Evolutionary conservation across 2,113 vertebrate species (phyloP).

Genomic region (Parus major): DNA sequence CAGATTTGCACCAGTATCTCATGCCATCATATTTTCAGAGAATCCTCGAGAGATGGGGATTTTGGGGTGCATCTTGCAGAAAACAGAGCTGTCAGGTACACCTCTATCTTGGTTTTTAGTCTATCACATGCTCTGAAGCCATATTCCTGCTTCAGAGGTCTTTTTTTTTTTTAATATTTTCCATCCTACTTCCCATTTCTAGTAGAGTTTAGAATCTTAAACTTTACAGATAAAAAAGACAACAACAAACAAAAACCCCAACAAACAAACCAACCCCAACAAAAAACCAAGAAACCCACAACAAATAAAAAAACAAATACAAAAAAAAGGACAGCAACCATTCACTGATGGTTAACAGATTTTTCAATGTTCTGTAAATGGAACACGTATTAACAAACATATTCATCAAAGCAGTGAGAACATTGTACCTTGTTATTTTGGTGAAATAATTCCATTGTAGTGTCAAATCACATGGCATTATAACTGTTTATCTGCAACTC

Average conservation of each 20-base stretch:
- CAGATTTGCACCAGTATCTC: background rate
- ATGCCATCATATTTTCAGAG: background rate
- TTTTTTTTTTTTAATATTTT: background rate
- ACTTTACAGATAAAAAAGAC: background rate
- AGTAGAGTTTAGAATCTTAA: background rate
- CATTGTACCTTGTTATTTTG: background rate
- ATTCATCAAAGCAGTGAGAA: background rate
- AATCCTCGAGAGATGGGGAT: background rate
- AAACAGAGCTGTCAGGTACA: background rate
- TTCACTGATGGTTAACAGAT: background rate
- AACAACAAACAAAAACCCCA: background rate
- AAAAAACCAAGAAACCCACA: background rate
- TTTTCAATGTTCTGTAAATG: background rate
- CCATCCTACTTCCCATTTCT: background rate
- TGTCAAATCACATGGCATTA: background rate
- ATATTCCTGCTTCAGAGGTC: background rate
- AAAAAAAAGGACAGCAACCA: background rate
- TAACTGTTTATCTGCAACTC: background rate
- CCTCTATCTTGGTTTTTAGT: background rate
- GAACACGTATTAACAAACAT: rapidly evolving
- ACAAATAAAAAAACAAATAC: too few relatives aligned
- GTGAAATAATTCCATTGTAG: background rate
- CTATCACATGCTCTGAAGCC: background rate
- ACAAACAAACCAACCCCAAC: background rate
- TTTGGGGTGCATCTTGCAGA: background rate